Base-by-base conservation (phyloP, 2,113 vertebrate species). In the Potamarius usumacintae region DNA sequence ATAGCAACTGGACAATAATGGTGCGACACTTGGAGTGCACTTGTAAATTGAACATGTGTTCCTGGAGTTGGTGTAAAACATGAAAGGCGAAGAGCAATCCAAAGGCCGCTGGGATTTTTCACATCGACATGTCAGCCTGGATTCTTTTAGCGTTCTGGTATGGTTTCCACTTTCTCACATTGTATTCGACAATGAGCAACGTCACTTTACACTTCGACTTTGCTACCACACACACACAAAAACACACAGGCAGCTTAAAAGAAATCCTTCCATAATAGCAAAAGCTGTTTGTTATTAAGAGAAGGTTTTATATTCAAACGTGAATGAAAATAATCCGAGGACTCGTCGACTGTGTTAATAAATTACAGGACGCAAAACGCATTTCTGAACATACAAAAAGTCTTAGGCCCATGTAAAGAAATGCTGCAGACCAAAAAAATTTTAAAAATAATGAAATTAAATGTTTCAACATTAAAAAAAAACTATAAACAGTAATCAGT, bases 41-140 rank as follows among this genome's bases (percentile, higher is more conserved):
- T 93, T 94, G 93, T 92, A 92, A 92, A 93, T 87, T 92, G 92
- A 92, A 91, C 92, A 92, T 92, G 90, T 94, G 93, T 93, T 91
- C 90, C 92, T 94, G 88, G 92, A 87, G 89, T 92, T 88, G 90
- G 91, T 89, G 92, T 94, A 93, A 95, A 94, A 94, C 91, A 94
- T 94, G 91, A 96, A 95, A 95, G 92, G 89, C 84, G 1, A 82
- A 15, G 87, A 50, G 62, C 86, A 85, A 84, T 89, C 72, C 22
- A 58, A 90, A 89, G 86, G 86, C 89, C 74, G 89, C 90, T 89
- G 92, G 91, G 89, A 90, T 69, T 55, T 92, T 92, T 94, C 92
- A 94, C 94, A 60, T 92, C 80, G 48, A 79, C 58, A 90, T 93
- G 93, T 89, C 50, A 90, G 82, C 85, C 79, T 55, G 53, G 67